Evolutionary conservation across 2,113 vertebrate genomes (phyloP).

Genomic region (Bos indicus): DNA sequence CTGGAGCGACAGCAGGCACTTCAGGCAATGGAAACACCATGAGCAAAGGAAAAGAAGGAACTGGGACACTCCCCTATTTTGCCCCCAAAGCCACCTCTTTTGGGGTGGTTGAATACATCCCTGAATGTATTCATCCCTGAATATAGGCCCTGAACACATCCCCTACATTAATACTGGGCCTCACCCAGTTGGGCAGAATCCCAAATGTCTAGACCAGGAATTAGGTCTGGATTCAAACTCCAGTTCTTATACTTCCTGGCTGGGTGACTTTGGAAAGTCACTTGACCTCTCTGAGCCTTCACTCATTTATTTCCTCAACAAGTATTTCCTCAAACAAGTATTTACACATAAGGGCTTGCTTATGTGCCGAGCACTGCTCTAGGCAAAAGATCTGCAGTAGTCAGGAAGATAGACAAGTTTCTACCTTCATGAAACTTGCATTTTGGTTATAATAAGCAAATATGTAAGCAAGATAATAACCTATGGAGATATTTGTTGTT

Average conservation of each 20-base stretch:
- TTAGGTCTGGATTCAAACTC: not conserved
- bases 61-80: too few relatives aligned
- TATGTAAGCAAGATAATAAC: not conserved
- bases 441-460: not conserved
- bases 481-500: not conserved
- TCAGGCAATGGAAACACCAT: not conserved
- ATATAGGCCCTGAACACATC: not conserved
- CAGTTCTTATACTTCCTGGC: not conserved
- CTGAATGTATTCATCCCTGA: not conserved
- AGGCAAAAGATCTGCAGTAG: not conserved
- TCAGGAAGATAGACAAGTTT: not conserved
- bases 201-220: not conserved
- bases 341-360: not conserved
- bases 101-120: not conserved
- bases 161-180: not conserved
- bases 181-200: not conserved
- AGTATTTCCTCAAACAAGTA: not conserved
- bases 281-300: not conserved
- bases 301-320: not conserved
- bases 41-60: not conserved
- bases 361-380: not conserved
- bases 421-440: not conserved
- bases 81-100: not conserved
- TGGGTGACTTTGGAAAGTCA: not conserved
- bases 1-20: not conserved